Evolutionary conservation across 2,113 vertebrate species (phyloP).

Genomic region (Carassius gibelio): DNA sequence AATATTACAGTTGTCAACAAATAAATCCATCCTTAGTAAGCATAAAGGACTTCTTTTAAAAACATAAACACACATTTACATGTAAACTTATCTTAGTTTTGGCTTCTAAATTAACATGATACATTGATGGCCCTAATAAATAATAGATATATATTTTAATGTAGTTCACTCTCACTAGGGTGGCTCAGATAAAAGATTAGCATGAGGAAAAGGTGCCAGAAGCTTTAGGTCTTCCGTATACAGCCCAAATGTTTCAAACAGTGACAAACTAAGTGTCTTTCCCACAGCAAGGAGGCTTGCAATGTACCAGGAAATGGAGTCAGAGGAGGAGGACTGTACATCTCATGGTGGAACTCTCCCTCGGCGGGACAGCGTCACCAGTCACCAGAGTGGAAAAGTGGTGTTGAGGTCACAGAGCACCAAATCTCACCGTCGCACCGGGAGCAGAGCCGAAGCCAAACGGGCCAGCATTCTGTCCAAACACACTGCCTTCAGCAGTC

Average conservation of each 20-base stretch:
- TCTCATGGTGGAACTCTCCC: slow-evolving; percentile 81
- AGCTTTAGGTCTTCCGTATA: background rate
- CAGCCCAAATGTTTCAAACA: background rate
- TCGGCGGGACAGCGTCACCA: slow-evolving; percentile 81
- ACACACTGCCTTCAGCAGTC: slow-evolving; percentile 96
- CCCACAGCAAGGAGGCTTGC: slow-evolving; percentile 86
- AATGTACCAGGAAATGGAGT: slow-evolving; percentile 92
- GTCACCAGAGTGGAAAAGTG: slow-evolving; percentile 84
- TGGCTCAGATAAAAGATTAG: background rate
- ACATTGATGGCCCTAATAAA: too few relatives aligned
- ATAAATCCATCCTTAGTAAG: too few relatives aligned
- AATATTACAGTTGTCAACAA: too few relatives aligned
- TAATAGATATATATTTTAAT: too few relatives aligned
- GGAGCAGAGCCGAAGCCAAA: slow-evolving; percentile 90
- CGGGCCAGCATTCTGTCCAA: slow-evolving; percentile 90
- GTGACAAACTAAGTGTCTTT: background rate
- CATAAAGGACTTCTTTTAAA: too few relatives aligned
- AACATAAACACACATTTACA: too few relatives aligned
- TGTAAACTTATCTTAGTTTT: too few relatives aligned
- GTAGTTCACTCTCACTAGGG: too few relatives aligned
- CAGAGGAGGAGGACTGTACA: slow-evolving; percentile 86
- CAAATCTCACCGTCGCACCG: slow-evolving; percentile 86
- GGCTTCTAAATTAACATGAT: too few relatives aligned
- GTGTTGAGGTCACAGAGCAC: slow-evolving; percentile 86
- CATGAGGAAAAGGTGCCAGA: background rate